These are phyloP conservation scores for Archaeoteleia sp. DNA, from an alignment of 2,888 invertebrate genomes.

Conservation along the genomic window DNA sequence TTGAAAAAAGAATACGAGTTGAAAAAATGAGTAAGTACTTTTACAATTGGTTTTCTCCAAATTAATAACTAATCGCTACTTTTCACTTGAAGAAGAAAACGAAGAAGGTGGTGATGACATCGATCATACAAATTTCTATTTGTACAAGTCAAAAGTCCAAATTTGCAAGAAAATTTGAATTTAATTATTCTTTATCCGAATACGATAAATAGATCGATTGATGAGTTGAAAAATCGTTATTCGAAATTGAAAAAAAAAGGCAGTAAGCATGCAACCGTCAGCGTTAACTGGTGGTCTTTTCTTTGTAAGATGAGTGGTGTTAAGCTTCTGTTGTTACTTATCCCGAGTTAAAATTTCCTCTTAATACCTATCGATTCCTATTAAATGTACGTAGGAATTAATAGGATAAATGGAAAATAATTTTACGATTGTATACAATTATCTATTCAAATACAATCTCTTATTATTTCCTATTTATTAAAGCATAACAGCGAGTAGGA, in stretches of 20 bases:
- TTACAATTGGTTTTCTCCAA: no score
- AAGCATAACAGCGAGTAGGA: no score
- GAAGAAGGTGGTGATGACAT: constrained; percentile 6
- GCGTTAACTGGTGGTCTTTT: constrained; percentile 49
- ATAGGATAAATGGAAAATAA: no score
- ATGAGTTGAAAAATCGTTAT: constrained; percentile 18
- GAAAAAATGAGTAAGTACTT: constrained; percentile 13
- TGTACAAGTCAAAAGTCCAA: constrained; percentile 52
- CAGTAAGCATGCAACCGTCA: constrained; percentile 49
- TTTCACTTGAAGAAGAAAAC: neutral
- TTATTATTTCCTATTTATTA: no score
- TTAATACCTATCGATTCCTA: no score
- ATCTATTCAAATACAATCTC: no score
- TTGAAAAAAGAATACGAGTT: constrained; percentile 35
- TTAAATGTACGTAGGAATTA: no score
- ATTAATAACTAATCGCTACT: neutral
- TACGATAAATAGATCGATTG: constrained; percentile 7
- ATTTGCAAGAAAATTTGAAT: constrained; percentile 37
- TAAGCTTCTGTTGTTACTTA: constrained; percentile 3
- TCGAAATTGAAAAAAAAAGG: constrained; percentile 24
- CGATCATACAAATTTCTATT: constrained; percentile 29
- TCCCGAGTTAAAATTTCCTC: no score
- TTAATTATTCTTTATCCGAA: neutral
- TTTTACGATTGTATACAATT: no score
- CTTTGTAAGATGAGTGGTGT: constrained; percentile 15